These are phyloP conservation scores for Platysteira castanea DNA, from an alignment of 2,113 vertebrate species.

Conservation along the genomic window DNA sequence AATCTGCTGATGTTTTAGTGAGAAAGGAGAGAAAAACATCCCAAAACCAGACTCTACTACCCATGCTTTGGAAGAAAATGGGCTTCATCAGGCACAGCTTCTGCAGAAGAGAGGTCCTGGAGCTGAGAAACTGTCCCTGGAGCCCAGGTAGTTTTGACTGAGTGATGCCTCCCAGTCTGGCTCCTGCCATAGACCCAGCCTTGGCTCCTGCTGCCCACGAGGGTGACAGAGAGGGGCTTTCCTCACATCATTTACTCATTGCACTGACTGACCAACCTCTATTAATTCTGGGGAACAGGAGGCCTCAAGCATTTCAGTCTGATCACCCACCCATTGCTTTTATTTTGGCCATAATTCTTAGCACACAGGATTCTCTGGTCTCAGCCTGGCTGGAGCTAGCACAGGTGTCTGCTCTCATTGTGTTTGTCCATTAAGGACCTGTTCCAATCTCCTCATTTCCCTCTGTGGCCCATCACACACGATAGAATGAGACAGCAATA, in stretches of 20 bases:
- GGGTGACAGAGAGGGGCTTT: not conserved
- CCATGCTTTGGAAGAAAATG: not conserved
- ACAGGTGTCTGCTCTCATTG: slow-evolving; percentile 1
- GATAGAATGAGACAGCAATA: not conserved
- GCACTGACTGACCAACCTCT: not conserved
- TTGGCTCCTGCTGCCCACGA: not conserved
- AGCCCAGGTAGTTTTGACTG: not conserved
- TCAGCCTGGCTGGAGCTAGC: slow-evolving; percentile 32
- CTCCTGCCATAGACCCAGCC: not conserved
- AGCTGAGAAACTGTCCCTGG: not conserved
- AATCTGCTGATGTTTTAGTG: not conserved
- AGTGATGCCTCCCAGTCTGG: not conserved
- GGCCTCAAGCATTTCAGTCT: not conserved
- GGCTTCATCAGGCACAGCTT: not conserved
- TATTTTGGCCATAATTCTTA: not conserved
- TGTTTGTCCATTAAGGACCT: not conserved
- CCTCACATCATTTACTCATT: not conserved
- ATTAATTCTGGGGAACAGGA: not conserved
- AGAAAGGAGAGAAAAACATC: not conserved
- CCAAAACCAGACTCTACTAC: not conserved
- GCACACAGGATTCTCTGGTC: not conserved
- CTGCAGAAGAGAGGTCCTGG: not conserved
- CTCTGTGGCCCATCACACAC: not conserved
- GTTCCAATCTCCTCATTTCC: slow-evolving; percentile 23
- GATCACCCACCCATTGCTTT: not conserved